phyloP scores from a whole-genome alignment of 1,140 invertebrate genomes.

The Ips nitidus region DNA sequence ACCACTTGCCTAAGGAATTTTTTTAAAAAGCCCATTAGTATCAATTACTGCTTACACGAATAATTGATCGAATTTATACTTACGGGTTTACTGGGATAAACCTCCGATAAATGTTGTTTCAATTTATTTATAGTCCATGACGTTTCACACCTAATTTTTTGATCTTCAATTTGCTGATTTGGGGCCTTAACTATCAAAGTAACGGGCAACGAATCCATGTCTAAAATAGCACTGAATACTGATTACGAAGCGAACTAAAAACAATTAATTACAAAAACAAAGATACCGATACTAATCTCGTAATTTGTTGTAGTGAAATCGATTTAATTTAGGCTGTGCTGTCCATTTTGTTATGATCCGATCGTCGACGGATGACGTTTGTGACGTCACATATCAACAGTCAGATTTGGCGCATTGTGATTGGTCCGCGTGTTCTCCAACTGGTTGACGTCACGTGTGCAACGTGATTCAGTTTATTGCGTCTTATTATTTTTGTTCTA shows the following conservation, averaged over 20 bases:
- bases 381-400: slow-evolving; percentile 25
- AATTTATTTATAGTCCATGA: slow-evolving; percentile 83
- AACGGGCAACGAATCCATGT: slow-evolving; percentile 59
- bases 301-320: slow-evolving; percentile 8
- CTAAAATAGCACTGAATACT: slow-evolving; percentile 1
- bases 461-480: no score
- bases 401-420: slow-evolving; percentile 25
- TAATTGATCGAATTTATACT: slow-evolving; percentile 47
- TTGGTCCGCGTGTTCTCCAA: slow-evolving; percentile 10
- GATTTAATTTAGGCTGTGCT: slow-evolving; percentile 3
- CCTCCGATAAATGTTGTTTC: slow-evolving; percentile 79
- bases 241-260: neutral
- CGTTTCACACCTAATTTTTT: slow-evolving; percentile 76
- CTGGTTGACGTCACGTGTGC: neutral
- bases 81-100: slow-evolving; percentile 90
- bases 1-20: no score
- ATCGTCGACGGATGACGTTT: neutral
- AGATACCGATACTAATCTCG: slow-evolving; percentile 17
- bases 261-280: neutral
- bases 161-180: slow-evolving; percentile 86
- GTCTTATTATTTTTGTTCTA: no score
- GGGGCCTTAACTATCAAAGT: slow-evolving; percentile 83
- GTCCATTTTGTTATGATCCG: slow-evolving; percentile 14
- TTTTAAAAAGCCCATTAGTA: no score
- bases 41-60: no score